Base-by-base conservation (phyloP, 2,888 invertebrate species). In the Elmis aenea region DNA sequence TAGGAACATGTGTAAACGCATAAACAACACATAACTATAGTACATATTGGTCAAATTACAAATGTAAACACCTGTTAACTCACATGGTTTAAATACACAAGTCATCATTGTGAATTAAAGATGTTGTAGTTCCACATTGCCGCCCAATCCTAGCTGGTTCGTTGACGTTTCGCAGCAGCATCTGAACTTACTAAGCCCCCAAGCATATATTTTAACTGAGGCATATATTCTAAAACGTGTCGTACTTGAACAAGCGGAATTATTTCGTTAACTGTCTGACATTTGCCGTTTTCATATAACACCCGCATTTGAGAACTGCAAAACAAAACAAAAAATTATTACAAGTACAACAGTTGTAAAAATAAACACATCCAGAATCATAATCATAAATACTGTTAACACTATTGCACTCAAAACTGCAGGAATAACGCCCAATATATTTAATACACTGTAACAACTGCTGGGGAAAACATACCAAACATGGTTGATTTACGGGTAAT, bases 131-230 rank as follows among this genome's bases (percentile, higher is more conserved):
- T 60, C 58, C 63, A 62, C 62, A 63, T 59, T 33, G 51, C 50
- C 35, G 58, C 56, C 75, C 75, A 76, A 57, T 76, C 76, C 76
- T 77, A 77, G 76, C 77, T 77, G 57, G 71, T 74, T 52, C 75
- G 67, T 51, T 74, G 74, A 33, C 75, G 68, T 58, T 76, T 76
- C 21, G 70, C 61, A 52, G 64, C 62, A 38, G 59, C 60, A 38
- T 61, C 65, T 44, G 66, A 62, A 44, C 64, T 65, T 48, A 67
- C 59, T 56, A 61, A 52, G 40, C 61, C 71, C 37, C 76, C 74
- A 68, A 87, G 76, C 83, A 89, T 88, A 72, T 88, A 90, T 62
- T 85, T 85, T 69, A 90, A 72, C 68, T 90, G 90, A 15, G 85
- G 83, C 87, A 88, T 87, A 67, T 78, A 88, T 61, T 81, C 81